Conservation (phyloP, 2,113 vertebrate species). For the Nymphicus hollandicus region DNA sequence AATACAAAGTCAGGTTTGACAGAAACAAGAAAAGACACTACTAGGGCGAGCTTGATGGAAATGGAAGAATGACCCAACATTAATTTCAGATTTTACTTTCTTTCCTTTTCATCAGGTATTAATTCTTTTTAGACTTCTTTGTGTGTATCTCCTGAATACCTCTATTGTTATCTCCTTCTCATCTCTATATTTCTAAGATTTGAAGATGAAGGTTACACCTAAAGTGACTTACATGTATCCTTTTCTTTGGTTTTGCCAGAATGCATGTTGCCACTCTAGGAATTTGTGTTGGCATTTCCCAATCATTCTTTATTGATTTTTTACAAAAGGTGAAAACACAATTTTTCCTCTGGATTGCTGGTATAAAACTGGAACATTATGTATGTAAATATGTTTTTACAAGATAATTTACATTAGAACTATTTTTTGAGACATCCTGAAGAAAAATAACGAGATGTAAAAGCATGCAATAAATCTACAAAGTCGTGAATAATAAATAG, state of each 20-base stretch:
- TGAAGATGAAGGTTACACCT: background rate
- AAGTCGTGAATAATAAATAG: background rate
- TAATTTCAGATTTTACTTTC: background rate
- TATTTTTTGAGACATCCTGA: background rate
- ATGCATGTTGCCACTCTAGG: background rate
- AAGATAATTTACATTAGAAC: background rate
- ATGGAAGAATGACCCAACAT: background rate
- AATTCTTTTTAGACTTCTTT: background rate
- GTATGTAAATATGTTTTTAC: background rate
- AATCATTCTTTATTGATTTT: background rate
- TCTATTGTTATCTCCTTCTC: background rate
- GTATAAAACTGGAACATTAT: background rate
- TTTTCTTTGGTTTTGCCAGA: background rate
- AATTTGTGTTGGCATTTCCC: background rate
- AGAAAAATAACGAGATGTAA: background rate
- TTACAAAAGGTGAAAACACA: background rate
- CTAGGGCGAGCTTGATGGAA: background rate
- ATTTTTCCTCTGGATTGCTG: background rate
- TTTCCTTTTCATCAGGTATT: background rate
- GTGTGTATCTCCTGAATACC: background rate
- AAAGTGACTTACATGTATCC: background rate
- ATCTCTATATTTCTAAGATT: background rate
- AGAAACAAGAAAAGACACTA: background rate
- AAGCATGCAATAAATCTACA: background rate
- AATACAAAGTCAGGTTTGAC: background rate